Percentiles rank a stretch among this genome's conserved stretches.
These are phyloP conservation scores for Aplochiton taeniatus DNA, from an alignment of 2,797 vertebrate species.

Conservation along the genomic window DNA sequence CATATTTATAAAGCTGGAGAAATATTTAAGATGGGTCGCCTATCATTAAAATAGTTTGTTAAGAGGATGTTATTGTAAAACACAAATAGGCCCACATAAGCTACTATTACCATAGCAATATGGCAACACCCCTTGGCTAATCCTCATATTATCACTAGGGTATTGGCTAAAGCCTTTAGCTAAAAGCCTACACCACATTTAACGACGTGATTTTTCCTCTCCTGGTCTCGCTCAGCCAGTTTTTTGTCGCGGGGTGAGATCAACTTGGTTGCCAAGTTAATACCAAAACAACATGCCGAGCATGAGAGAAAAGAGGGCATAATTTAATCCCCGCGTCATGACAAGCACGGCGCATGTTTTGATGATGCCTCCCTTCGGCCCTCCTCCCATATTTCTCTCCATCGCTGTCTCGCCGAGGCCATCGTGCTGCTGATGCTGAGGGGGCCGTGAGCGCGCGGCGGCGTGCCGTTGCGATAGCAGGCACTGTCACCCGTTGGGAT, in stretches of 20 bases:
- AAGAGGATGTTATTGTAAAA: neutral
- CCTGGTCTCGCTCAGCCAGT: neutral
- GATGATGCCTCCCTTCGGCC: neutral
- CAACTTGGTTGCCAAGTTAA: neutral
- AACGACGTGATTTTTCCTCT: neutral
- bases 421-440: neutral
- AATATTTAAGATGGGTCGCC: too few species aligned
- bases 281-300: neutral
- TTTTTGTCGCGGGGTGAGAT: neutral
- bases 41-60: too few species aligned
- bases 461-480: too few species aligned
- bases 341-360: slow-evolving; percentile 28
- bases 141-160: neutral
- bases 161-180: neutral
- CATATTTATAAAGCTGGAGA: too few species aligned
- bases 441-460: slow-evolving; percentile 9
- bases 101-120: slow-evolving; percentile 5
- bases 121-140: neutral
- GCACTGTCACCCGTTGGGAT: neutral
- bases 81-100: slow-evolving; percentile 21
- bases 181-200: neutral
- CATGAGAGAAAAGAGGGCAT: slow-evolving; percentile 42
- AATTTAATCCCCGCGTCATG: slow-evolving; percentile 51
- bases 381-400: neutral
- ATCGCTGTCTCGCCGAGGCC: neutral